These are phyloP conservation scores for Hydroisotoma schaefferi DNA, from an alignment of 2,888 invertebrate species.

Conservation along the genomic window DNA sequence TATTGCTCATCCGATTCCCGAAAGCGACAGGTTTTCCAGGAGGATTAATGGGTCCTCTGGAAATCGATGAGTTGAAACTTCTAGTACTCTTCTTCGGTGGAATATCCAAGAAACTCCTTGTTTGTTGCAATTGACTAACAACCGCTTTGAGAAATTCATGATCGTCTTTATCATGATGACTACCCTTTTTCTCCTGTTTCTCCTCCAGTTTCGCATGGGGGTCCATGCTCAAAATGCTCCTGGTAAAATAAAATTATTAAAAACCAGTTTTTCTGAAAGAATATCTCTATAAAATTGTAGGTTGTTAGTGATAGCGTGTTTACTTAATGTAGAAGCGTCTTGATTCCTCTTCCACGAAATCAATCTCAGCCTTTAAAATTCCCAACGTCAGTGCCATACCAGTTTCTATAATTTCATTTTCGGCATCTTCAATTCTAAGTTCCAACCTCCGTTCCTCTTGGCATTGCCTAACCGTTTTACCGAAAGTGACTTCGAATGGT, in stretches of 20 bases:
- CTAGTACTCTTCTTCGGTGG: no score
- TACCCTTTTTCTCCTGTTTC: slow-evolving; percentile 20
- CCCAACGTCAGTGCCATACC: slow-evolving; percentile 16
- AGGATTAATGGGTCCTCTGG: no score
- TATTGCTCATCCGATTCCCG: no score
- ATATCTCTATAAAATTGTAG: no score
- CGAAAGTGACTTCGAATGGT: slow-evolving; percentile 5
- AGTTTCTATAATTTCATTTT: slow-evolving; percentile 11
- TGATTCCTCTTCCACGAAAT: slow-evolving; percentile 13
- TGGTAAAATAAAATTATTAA: slow-evolving; percentile 8
- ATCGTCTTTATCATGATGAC: slow-evolving; percentile 12
- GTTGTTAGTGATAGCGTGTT: no score
- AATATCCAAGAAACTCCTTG: no score
- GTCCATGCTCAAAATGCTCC: slow-evolving; percentile 35
- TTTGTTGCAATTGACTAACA: no score
- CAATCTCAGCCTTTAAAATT: slow-evolving; percentile 27
- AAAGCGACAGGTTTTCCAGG: no score
- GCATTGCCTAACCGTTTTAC: neutral
- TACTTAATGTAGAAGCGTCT: slow-evolving; percentile 25
- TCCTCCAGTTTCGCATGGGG: slow-evolving; percentile 19
- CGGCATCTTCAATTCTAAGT: slow-evolving; percentile 17
- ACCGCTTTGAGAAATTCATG: slow-evolving; percentile 27
- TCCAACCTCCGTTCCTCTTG: slow-evolving; percentile 22
- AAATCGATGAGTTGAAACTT: no score
- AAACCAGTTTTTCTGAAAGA: neutral